Base-by-base conservation (phyloP, 2,113 vertebrate genomes). In the Neolamprologus sp. region DNA sequence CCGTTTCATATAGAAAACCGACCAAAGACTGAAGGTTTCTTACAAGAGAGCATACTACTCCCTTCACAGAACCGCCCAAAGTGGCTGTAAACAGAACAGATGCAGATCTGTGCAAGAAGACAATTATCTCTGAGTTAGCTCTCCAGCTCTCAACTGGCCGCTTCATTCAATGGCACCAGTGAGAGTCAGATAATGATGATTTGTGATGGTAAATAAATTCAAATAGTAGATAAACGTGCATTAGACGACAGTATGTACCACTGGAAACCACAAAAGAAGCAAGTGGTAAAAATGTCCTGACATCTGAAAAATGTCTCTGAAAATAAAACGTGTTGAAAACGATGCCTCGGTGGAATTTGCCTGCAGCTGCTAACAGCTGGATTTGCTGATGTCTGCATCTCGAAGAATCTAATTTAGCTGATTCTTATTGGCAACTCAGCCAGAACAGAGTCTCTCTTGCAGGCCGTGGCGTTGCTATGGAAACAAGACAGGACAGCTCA, bases 391-490 rank as follows among this genome's bases (percentile, higher is more conserved):
- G 45, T 12, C 10, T 30, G 73, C 73, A 51, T 51, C 16, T 30
- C 5, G 1, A 45, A 12, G 80, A 82, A 26, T 71, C 78, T 71
- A 14, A 54, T n/a, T 23, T 13, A 21, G 11, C 40, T 5, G 42
- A 80, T 65, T 81, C 40, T 60, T 58, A 60, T 37, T 80, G 55
- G 75, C 45, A 60, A 83, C 58, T 79, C 82, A 88, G 54, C 14
- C 68, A 68, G 54, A 86, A 58, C 37, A 0, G 5, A 82, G 11
- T 35, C 17, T 49, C 10, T 51, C 21, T 21, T 28, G 57, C 55
- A 28, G 73, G 58, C 14, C 1, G 49, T 42, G 63, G 37, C 1
- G 84, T 93, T 85, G 14, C 92, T 82, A 93, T 94, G 79, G 92
- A 92, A 91, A 92, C 93, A 53, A 55, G 51, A 71, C 4, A 37